Conservation (phyloP, 2,113 vertebrate genomes). For the Platysternon megacephalum region DNA sequence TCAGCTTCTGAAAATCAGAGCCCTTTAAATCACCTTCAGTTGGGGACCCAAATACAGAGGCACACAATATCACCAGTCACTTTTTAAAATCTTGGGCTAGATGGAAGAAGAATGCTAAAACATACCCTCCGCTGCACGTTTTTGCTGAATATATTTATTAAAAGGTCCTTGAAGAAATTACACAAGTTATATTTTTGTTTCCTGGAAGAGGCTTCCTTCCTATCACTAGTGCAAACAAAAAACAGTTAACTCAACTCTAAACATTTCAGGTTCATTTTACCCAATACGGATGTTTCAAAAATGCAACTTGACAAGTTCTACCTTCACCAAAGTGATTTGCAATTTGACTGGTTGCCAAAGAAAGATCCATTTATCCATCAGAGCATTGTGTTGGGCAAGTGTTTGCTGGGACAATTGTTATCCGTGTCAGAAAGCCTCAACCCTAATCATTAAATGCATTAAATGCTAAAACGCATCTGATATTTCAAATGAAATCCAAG, state of each 20-base stretch:
- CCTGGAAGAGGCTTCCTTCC: neutral
- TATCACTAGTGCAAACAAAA: neutral
- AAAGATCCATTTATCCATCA: neutral
- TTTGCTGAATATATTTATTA: neutral
- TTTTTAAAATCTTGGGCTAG: neutral
- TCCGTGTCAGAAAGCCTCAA: neutral
- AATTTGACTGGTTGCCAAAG: conserved; percentile 10
- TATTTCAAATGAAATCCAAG: conserved; percentile 43
- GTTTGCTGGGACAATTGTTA: conserved; percentile 14
- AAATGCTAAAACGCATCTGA: conserved; percentile 55
- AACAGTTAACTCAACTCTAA: neutral
- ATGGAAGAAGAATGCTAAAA: neutral
- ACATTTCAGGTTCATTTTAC: neutral
- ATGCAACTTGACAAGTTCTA: conserved; percentile 6
- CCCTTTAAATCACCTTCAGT: neutral
- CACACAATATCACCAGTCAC: neutral
- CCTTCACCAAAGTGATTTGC: conserved; percentile 14
- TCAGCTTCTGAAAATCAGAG: neutral
- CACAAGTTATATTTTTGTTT: neutral
- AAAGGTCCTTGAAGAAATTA: neutral
- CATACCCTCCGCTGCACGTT: neutral
- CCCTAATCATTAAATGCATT: conserved; percentile 29
- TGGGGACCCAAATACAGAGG: neutral
- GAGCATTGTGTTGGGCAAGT: conserved; percentile 13
- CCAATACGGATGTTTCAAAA: neutral